phyloP scores from a whole-genome alignment of 2,113 vertebrate species.

The Gopherus flavomarginatus region DNA sequence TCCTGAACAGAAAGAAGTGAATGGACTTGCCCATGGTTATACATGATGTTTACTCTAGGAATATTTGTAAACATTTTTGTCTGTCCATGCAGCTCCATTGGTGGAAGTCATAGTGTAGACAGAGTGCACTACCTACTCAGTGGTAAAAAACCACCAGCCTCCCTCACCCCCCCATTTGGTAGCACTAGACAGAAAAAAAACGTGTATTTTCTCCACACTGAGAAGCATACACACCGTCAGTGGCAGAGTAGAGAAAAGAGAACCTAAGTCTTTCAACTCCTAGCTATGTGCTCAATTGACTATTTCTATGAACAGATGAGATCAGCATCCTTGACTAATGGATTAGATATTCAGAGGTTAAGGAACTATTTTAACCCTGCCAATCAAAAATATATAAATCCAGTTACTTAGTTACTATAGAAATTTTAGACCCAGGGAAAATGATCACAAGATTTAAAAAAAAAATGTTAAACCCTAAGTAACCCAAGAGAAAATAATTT shows the following conservation, averaged over 20 bases:
- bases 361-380: background rate
- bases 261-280: background rate
- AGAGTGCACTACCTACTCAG: too few relatives aligned
- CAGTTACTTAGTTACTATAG: background rate
- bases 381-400: background rate
- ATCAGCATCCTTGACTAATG: background rate
- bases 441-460: background rate
- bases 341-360: background rate
- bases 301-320: background rate
- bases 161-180: background rate
- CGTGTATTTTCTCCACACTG: background rate
- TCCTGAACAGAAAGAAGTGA: background rate
- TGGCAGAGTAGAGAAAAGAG: background rate
- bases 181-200: background rate
- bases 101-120: background rate
- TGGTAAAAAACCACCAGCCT: background rate
- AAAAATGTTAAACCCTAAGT: conserved; percentile 28
- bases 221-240: background rate
- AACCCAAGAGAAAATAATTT: background rate
- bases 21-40: background rate
- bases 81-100: background rate
- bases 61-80: background rate
- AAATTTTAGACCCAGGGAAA: background rate
- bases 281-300: background rate
- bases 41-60: background rate